Evolutionary conservation across 2,113 vertebrate genomes (phyloP).

Genomic region (Nycticryphes semicollaris): DNA sequence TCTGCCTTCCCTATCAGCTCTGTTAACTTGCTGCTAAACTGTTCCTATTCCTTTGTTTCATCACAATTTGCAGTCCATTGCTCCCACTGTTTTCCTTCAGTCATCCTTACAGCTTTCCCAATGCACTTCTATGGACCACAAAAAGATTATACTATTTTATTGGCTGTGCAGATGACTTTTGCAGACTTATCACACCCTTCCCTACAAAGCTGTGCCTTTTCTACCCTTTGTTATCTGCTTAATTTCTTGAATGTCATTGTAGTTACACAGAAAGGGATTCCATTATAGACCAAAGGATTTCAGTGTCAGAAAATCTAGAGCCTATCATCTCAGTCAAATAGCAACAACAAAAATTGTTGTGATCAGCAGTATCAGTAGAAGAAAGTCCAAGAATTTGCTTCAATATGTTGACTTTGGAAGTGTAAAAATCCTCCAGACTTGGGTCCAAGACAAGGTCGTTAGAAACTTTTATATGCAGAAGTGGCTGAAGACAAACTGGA

Average conservation of each 20-base stretch:
- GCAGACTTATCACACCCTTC: background rate
- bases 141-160: background rate
- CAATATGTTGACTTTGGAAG: slow-evolving; percentile 40
- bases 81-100: background rate
- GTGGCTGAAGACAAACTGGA: slow-evolving; percentile 31
- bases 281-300: background rate
- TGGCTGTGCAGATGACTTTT: background rate
- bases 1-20: background rate
- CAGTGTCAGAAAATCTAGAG: background rate
- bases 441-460: slow-evolving; percentile 20
- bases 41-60: background rate
- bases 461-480: slow-evolving; percentile 20
- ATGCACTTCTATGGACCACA: background rate
- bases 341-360: background rate
- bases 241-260: background rate
- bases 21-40: background rate
- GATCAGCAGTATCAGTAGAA: background rate
- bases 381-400: slow-evolving; percentile 10
- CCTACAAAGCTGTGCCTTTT: background rate
- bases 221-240: background rate
- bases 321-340: background rate
- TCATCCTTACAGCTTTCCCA: background rate
- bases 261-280: background rate
- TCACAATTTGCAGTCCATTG: background rate
- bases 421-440: background rate